phyloP scores from a whole-genome alignment of 2,113 vertebrate species.

The Bubalus kerabau region DNA sequence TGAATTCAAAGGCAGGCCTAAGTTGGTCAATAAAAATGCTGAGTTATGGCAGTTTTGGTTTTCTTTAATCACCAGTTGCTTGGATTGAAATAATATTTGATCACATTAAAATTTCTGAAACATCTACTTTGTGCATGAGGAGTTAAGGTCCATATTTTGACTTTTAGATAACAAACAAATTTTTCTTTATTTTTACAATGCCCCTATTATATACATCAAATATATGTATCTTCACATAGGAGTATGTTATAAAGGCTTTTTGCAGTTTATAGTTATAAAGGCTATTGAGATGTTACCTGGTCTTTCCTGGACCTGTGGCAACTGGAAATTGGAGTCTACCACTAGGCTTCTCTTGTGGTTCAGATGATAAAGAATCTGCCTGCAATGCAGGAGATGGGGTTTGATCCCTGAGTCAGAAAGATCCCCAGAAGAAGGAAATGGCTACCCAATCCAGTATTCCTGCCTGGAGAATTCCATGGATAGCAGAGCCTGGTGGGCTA shows the following conservation, averaged over 20 bases:
- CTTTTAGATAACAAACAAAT: neutral
- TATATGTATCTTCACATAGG: neutral
- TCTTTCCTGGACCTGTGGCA: neutral
- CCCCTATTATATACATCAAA: neutral
- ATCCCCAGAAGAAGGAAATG: neutral
- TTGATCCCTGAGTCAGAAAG: neutral
- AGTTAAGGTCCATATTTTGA: neutral
- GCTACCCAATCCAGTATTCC: neutral
- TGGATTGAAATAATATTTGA: conserved; percentile 3
- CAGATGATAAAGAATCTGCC: neutral
- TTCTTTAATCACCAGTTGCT: neutral
- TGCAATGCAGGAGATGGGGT: neutral
- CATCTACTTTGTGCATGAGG: neutral
- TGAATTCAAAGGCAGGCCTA: neutral
- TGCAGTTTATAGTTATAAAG: neutral
- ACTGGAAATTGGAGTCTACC: neutral
- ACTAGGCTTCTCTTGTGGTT: neutral
- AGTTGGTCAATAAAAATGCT: neutral
- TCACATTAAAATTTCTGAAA: neutral
- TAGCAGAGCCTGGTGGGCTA: neutral
- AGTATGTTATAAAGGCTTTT: neutral
- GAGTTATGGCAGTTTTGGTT: neutral
- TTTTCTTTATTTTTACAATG: neutral
- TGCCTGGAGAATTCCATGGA: neutral
- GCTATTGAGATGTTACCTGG: neutral